These are phyloP conservation scores for Paramisgurnus dabryanus DNA, from an alignment of 2,113 vertebrate species.

Conservation along the genomic window DNA sequence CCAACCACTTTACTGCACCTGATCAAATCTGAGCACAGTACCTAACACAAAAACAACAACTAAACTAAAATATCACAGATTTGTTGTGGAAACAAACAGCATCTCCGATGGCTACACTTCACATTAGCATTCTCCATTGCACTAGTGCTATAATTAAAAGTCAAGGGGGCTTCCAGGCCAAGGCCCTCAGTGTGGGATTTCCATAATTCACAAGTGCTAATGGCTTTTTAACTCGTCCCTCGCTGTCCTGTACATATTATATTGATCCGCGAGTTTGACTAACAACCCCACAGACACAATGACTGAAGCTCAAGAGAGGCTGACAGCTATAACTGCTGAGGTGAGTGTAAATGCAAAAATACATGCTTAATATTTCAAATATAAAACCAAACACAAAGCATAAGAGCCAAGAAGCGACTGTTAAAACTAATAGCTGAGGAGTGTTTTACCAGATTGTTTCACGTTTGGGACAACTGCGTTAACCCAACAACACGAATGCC, in stretches of 20 bases:
- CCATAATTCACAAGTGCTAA: constrained; percentile 51
- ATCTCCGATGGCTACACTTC: background rate
- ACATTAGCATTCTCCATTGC: constrained; percentile 33
- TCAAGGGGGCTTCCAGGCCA: constrained; percentile 20
- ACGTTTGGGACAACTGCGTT: background rate
- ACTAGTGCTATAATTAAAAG: constrained; percentile 48
- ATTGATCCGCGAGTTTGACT: constrained; percentile 51
- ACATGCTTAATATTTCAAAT: background rate
- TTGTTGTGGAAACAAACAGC: background rate
- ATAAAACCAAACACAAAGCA: background rate
- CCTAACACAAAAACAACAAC: background rate
- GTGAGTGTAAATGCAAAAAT: constrained; percentile 14
- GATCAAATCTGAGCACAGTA: too few species aligned
- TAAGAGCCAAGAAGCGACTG: background rate
- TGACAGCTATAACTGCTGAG: background rate
- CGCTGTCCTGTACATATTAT: constrained; percentile 37
- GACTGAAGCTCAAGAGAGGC: background rate
- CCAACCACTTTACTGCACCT: too few species aligned
- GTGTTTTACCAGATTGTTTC: background rate
- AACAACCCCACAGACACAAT: constrained; percentile 43
- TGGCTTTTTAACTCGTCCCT: constrained; percentile 43
- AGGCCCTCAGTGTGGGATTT: constrained; percentile 34
- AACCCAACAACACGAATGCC: background rate
- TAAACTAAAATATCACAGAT: background rate
- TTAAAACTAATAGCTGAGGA: background rate